Evolutionary conservation across 2,888 invertebrate genomes (phyloP).

Genomic region (Pollenia labialis): DNA sequence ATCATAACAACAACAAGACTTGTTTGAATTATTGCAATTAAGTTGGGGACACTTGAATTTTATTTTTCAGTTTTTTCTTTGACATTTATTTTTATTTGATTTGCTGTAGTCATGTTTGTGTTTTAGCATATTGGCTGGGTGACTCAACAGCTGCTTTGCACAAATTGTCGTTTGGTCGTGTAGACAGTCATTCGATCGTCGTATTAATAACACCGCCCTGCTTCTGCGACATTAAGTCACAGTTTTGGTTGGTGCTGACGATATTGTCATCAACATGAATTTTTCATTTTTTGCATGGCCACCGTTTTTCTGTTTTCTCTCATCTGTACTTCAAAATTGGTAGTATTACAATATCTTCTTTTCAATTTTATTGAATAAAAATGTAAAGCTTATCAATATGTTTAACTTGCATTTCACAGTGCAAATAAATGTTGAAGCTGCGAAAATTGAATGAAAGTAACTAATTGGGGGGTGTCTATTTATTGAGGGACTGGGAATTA

Average conservation of each 20-base stretch:
- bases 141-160: conserved; percentile 69
- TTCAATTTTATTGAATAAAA: conserved; percentile 23
- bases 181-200: neutral
- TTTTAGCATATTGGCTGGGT: conserved; percentile 41
- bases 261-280: conserved; percentile 39
- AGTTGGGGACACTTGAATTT: conserved; percentile 33
- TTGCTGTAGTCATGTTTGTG: neutral
- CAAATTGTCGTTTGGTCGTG: conserved; percentile 14
- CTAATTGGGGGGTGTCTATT: too few species aligned
- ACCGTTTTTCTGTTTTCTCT: neutral
- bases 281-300: neutral
- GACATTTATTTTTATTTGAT: neutral
- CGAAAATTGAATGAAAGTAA: too few species aligned
- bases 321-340: too few species aligned
- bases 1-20: conserved; percentile 8
- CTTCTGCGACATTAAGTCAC: neutral
- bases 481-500: too few species aligned
- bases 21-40: conserved; percentile 36
- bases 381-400: conserved; percentile 1
- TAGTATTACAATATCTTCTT: too few species aligned
- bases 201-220: conserved; percentile 47
- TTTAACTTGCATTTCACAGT: neutral
- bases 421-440: too few species aligned
- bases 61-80: neutral
- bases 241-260: conserved; percentile 8